Conservation (phyloP, 2,797 vertebrate species). For the Amblyopsis hoosieri region DNA sequence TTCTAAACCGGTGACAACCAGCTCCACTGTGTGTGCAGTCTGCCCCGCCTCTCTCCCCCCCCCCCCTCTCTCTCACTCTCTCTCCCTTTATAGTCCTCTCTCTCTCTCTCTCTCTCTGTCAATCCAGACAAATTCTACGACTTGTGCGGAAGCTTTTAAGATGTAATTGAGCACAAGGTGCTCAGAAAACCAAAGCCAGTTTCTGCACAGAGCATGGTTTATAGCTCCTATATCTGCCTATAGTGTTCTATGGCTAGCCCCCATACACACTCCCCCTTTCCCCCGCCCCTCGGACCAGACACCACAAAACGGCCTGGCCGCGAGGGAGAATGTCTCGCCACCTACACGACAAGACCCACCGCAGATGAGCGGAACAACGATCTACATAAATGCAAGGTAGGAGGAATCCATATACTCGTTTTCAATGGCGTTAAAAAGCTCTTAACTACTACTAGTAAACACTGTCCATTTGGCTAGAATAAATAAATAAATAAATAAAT, state of each 20-base stretch:
- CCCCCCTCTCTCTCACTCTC: conserved; percentile 32
- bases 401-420: neutral
- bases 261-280: conserved; percentile 22
- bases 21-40: conserved; percentile 79
- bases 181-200: conserved; percentile 86
- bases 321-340: conserved; percentile 74
- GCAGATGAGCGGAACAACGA: neutral
- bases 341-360: conserved; percentile 68
- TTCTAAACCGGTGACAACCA: conserved; percentile 77
- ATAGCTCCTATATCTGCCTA: conserved; percentile 77
- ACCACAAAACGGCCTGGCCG: conserved; percentile 76
- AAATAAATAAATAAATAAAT: too few relatives aligned
- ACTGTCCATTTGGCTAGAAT: too few relatives aligned
- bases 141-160: conserved; percentile 88
- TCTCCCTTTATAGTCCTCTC: conserved; percentile 64
- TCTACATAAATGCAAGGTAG: neutral
- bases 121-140: conserved; percentile 91
- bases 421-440: too few relatives aligned
- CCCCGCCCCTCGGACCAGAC: conserved; percentile 78
- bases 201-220: conserved; percentile 88
- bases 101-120: conserved; percentile 52
- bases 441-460: too few relatives aligned
- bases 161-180: conserved; percentile 90
- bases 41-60: conserved; percentile 84
- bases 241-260: conserved; percentile 83